These are phyloP conservation scores for Orthosia cruda DNA, from an alignment of 2,888 invertebrate species.

Conservation along the genomic window DNA sequence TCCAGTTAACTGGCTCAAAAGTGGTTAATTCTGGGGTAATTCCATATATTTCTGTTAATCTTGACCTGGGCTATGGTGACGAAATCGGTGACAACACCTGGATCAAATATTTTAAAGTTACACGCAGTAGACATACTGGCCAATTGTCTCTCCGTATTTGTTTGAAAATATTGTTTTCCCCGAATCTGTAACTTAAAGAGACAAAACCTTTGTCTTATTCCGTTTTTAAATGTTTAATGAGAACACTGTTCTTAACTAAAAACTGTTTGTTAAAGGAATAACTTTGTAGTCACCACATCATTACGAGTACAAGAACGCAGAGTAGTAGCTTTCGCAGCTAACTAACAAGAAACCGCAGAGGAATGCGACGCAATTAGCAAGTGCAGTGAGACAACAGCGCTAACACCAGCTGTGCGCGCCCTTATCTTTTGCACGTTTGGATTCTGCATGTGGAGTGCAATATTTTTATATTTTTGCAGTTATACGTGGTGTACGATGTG, in stretches of 20 bases:
- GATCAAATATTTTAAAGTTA: not conserved
- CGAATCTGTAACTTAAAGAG: not conserved
- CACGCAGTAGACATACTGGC: not conserved
- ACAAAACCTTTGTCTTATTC: no score
- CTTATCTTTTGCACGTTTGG: slow-evolving; percentile 6
- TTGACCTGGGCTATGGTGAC: not conserved
- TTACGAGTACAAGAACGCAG: slow-evolving; percentile 29
- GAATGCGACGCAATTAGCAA: slow-evolving; percentile 45
- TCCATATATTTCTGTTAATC: not conserved
- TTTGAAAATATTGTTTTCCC: not conserved
- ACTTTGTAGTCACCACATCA: slow-evolving; percentile 35
- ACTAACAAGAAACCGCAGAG: slow-evolving; percentile 33
- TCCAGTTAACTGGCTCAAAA: not conserved
- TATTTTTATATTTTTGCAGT: not conserved
- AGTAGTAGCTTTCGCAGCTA: slow-evolving; percentile 1
- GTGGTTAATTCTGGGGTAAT: not conserved
- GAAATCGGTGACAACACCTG: not conserved
- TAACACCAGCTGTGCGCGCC: slow-evolving; percentile 11
- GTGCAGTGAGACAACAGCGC: slow-evolving; percentile 13
- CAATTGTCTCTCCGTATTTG: not conserved
- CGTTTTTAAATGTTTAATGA: not conserved
- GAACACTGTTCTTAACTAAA: not conserved
- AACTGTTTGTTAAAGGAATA: not conserved
- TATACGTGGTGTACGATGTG: not conserved
- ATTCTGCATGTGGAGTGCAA: not conserved